phyloP scores from a whole-genome alignment of 2,888 invertebrate species.

The Homarus gammarus region DNA sequence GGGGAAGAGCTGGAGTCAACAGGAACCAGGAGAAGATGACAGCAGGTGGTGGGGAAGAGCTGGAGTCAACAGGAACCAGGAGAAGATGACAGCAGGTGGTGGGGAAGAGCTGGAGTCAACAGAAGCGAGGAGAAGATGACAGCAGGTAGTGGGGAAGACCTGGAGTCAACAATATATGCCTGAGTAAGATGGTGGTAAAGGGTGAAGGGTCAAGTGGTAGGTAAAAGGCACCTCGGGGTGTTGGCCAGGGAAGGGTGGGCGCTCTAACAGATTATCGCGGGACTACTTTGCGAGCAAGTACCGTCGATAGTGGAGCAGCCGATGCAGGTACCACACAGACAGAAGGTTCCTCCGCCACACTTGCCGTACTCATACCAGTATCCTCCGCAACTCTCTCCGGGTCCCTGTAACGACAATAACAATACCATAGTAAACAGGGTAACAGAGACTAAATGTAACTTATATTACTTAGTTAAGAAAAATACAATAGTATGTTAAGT shows the following conservation, averaged over 20 bases:
- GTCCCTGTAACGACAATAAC: slow-evolving; percentile 32
- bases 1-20: too few relatives aligned
- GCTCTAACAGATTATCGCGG: slow-evolving; percentile 13
- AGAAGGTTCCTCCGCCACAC: slow-evolving; percentile 59
- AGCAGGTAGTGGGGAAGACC: too few relatives aligned
- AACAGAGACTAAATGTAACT: neutral
- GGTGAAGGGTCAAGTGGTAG: neutral
- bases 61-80: neutral
- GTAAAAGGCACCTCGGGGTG: neutral
- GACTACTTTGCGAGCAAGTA: neutral
- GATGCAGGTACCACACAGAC: slow-evolving; percentile 47
- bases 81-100: neutral
- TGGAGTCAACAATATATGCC: neutral
- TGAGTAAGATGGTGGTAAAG: neutral
- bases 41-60: neutral
- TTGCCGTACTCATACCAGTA: slow-evolving; percentile 46
- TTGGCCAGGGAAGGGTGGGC: neutral
- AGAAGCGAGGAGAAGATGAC: neutral
- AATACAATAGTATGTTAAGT: too few relatives aligned
- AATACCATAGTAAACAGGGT: neutral
- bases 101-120: neutral
- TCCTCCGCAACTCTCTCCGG: slow-evolving; percentile 58
- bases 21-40: neutral
- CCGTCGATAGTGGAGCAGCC: slow-evolving; percentile 45
- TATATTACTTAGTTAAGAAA: too few relatives aligned